A percentile compares a stretch with the other conserved stretches of the same genome.
phyloP scores from a whole-genome alignment of 1,140 invertebrate species.

The Brachionus koreanus region DNA sequence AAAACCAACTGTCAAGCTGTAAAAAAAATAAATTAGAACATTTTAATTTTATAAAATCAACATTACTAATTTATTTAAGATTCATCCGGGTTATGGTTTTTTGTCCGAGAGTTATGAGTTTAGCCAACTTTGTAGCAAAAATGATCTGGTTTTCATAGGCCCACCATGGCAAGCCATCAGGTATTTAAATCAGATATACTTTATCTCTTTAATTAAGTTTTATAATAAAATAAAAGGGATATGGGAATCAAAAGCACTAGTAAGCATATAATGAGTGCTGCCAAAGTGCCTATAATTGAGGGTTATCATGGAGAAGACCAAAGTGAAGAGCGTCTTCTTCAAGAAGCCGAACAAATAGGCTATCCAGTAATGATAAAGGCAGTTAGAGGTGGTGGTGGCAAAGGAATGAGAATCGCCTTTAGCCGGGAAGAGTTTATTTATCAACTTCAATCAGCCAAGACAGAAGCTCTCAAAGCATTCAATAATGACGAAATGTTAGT shows the following conservation, averaged over 20 bases:
- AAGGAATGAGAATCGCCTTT: constrained; percentile 89
- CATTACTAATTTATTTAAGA: constrained; percentile 47
- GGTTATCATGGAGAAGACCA: constrained; percentile 93
- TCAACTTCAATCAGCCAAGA: constrained; percentile 84
- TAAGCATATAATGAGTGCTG: constrained; percentile 84
- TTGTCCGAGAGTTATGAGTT: constrained; percentile 60
- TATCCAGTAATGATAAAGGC: constrained; percentile 99
- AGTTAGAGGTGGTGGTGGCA: constrained; percentile 88
- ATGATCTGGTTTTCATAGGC: constrained; percentile 58
- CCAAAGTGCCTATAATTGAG: constrained; percentile 87
- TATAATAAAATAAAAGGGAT: too few species aligned
- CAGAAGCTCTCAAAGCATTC: constrained; percentile 89
- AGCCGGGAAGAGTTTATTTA: constrained; percentile 74
- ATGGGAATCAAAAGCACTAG: constrained; percentile 99
- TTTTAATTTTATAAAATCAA: constrained; percentile 44
- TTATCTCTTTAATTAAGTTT: too few species aligned
- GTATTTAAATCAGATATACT: too few species aligned
- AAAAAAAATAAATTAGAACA: neutral
- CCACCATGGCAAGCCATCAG: constrained; percentile 46
- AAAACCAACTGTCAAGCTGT: constrained; percentile 69
- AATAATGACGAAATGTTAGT: constrained; percentile 82
- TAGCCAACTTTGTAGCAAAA: constrained; percentile 56
- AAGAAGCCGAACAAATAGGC: constrained; percentile 78
- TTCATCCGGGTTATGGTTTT: constrained; percentile 62
- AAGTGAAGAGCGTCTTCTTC: constrained; percentile 67